phyloP scores from a whole-genome alignment of 2,113 vertebrate genomes.

The Setophaga coronata region DNA sequence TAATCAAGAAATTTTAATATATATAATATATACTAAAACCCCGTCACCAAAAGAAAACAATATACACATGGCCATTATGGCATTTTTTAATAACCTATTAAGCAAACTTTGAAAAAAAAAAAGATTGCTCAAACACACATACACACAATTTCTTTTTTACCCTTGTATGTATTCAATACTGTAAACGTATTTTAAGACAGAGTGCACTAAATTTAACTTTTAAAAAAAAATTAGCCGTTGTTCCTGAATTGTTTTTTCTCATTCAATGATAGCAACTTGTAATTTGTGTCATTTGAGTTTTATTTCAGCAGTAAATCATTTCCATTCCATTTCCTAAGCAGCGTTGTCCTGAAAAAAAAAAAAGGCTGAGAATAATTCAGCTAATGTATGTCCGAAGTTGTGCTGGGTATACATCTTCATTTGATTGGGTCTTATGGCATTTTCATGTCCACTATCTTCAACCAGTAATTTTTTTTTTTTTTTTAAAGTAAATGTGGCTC shows the following conservation, averaged over 20 bases:
- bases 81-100: constrained; percentile 89
- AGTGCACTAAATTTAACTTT: constrained; percentile 91
- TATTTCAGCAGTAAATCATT: constrained; percentile 86
- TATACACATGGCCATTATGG: constrained; percentile 92
- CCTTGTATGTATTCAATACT: constrained; percentile 99
- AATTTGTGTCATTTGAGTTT: constrained; percentile 82
- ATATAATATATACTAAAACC: constrained; percentile 98
- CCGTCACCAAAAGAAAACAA: constrained; percentile 94
- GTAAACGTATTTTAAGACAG: constrained; percentile 99
- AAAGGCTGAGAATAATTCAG: constrained; percentile 79
- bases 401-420: constrained; percentile 87
- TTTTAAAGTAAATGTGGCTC: constrained; percentile 83
- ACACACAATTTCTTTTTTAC: constrained; percentile 96
- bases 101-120: constrained; percentile 91
- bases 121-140: constrained; percentile 93
- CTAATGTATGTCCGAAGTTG: constrained; percentile 81
- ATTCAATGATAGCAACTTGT: constrained; percentile 80
- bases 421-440: constrained; percentile 82
- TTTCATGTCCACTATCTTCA: constrained; percentile 82
- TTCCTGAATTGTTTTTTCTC: constrained; percentile 89
- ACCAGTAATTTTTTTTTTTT: constrained; percentile 72
- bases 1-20: constrained; percentile 99
- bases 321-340: constrained; percentile 84
- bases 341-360: constrained; percentile 80
- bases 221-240: constrained; percentile 87